phyloP scores from a whole-genome alignment of 2,888 invertebrate species.

The Saturnia japonica region DNA sequence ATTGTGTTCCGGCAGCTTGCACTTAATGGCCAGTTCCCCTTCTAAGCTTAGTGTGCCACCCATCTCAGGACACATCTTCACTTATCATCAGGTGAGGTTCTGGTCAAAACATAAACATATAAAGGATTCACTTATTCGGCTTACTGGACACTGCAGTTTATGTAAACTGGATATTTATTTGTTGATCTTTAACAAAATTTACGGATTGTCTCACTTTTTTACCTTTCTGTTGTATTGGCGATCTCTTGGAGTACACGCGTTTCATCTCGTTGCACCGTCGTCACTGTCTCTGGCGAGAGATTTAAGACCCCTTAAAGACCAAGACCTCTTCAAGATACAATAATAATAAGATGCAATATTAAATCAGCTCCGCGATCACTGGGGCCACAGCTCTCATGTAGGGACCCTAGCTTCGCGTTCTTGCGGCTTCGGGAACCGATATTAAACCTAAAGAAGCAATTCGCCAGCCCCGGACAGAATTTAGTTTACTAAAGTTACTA shows the following conservation, averaged over 20 bases:
- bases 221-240: neutral
- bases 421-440: slow-evolving; percentile 56
- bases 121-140: neutral
- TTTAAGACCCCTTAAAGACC: too few relatives aligned
- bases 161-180: neutral
- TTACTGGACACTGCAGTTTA: neutral
- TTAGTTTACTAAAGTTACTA: slow-evolving; percentile 20
- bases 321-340: too few relatives aligned
- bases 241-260: neutral
- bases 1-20: too few relatives aligned
- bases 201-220: neutral
- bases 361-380: slow-evolving; percentile 30
- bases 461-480: slow-evolving; percentile 16
- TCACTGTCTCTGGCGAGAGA: too few relatives aligned
- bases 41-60: too few relatives aligned
- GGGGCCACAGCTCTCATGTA: slow-evolving; percentile 27
- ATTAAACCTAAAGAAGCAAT: slow-evolving; percentile 47
- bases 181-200: neutral
- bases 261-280: neutral
- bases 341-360: too few relatives aligned
- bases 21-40: too few relatives aligned
- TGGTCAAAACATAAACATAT: too few relatives aligned
- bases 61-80: too few relatives aligned
- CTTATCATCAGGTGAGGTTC: too few relatives aligned
- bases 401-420: slow-evolving; percentile 35